Evolutionary conservation across 1,140 invertebrate genomes (phyloP).

Genomic region (Cepaea nemoralis): DNA sequence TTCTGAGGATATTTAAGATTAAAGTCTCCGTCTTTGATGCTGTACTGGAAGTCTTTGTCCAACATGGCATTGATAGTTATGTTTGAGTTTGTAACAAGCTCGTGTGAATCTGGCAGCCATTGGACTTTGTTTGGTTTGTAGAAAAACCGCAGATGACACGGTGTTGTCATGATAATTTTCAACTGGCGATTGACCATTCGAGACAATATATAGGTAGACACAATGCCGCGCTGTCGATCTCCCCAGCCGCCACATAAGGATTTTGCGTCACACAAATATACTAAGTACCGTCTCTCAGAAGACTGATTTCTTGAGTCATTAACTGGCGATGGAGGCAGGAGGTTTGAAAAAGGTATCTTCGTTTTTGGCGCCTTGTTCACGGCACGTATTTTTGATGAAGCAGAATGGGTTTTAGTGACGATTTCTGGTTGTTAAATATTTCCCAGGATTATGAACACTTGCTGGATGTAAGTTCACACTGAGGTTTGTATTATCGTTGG

Average conservation of each 20-base stretch:
- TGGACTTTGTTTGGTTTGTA: conserved; percentile 43
- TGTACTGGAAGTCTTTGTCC: background rate
- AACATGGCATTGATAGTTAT: conserved; percentile 15
- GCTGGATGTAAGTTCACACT: background rate
- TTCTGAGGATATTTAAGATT: conserved; percentile 33
- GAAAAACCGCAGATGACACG: conserved; percentile 47
- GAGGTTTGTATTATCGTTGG: background rate
- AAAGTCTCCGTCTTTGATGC: conserved; percentile 35
- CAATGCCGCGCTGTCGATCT: conserved; percentile 52
- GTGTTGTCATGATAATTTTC: conserved; percentile 47
- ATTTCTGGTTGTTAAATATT: background rate
- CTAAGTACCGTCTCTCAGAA: conserved; percentile 40
- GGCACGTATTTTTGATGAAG: background rate
- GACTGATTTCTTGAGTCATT: background rate
- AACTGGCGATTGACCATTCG: conserved; percentile 44
- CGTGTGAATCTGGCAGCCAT: conserved; percentile 39
- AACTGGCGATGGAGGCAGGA: background rate
- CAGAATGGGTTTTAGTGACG: background rate
- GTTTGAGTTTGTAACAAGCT: conserved; percentile 9
- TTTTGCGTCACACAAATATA: conserved; percentile 47
- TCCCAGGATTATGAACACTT: background rate
- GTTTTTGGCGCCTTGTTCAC: background rate
- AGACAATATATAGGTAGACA: conserved; percentile 47
- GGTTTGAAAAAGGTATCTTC: no score
- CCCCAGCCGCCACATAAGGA: conserved; percentile 53